phyloP scores from a whole-genome alignment of 1,140 invertebrate genomes.

The Drosophila sturtevanti region DNA sequence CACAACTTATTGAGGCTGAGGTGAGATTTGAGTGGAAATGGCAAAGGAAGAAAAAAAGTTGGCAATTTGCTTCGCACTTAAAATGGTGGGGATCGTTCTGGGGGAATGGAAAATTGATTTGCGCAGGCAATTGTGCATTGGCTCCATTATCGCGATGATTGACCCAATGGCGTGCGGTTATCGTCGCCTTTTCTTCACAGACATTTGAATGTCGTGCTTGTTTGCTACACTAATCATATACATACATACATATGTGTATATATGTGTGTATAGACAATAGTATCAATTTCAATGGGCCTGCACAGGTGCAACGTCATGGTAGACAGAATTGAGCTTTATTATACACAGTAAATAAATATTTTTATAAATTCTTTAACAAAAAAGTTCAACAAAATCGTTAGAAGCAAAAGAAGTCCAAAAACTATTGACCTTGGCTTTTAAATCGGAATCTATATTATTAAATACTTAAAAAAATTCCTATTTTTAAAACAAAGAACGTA shows the following conservation, averaged over 20 bases:
- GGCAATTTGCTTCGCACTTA: too few species aligned
- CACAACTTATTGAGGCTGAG: slow-evolving; percentile 90
- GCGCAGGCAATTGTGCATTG: slow-evolving; percentile 11
- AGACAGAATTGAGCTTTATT: background rate
- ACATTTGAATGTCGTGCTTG: slow-evolving; percentile 48
- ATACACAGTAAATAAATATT: background rate
- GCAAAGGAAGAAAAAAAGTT: background rate
- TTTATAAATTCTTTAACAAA: background rate
- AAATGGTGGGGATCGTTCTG: background rate
- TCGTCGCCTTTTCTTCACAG: slow-evolving; percentile 25
- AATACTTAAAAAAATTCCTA: too few species aligned
- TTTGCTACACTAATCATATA: background rate
- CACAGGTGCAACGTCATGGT: background rate
- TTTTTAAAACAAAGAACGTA: too few species aligned
- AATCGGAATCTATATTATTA: too few species aligned
- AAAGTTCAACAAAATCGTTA: too few species aligned
- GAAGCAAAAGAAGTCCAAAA: too few species aligned
- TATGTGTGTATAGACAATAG: background rate
- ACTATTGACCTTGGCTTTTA: too few species aligned
- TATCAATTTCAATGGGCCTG: background rate
- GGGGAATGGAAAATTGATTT: slow-evolving; percentile 17
- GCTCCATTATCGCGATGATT: slow-evolving; percentile 39
- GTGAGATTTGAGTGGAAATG: slow-evolving; percentile 67
- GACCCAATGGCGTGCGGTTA: slow-evolving; percentile 50
- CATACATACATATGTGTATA: background rate